Percentiles rank a stretch among this genome's conserved stretches.
Evolutionary conservation across 2,888 invertebrate genomes (phyloP).

Genomic region (Tinea trinotella): DNA sequence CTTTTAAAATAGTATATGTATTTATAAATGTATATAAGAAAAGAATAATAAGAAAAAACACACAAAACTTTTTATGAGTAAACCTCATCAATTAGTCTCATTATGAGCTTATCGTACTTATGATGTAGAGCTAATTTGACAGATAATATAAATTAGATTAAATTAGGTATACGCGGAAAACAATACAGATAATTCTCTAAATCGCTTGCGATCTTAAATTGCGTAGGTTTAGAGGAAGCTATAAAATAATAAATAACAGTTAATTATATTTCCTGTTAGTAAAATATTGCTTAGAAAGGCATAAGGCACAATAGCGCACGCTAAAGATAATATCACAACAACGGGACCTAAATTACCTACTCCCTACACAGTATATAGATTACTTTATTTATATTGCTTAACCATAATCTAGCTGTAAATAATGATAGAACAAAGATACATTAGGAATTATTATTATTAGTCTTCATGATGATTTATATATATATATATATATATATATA

Average conservation of each 20-base stretch:
- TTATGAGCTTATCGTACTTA: too few species aligned
- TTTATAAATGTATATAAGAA: too few species aligned
- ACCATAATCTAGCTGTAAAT: not conserved
- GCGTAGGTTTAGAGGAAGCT: not conserved
- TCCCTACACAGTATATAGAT: not conserved
- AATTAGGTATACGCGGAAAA: not conserved
- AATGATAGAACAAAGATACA: too few species aligned
- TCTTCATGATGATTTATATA: too few species aligned
- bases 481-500: too few species aligned
- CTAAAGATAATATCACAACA: conserved; percentile 59
- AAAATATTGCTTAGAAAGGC: not conserved
- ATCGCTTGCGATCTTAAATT: not conserved
- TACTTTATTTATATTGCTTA: not conserved
- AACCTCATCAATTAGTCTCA: too few species aligned
- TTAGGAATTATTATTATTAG: too few species aligned
- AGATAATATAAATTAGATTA: too few species aligned
- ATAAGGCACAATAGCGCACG: conserved; percentile 31
- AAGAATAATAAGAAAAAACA: too few species aligned
- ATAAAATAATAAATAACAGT: conserved; percentile 1
- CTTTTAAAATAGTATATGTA: too few species aligned
- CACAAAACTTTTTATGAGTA: too few species aligned
- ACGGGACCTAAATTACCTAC: conserved; percentile 52
- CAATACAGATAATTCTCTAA: not conserved
- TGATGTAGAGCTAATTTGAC: too few species aligned
- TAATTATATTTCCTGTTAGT: conserved; percentile 5